Evolutionary conservation across 2,113 vertebrate genomes (phyloP), one percentile per base, ranked within the genome.

Genomic region (Mobula birostris): DNA sequence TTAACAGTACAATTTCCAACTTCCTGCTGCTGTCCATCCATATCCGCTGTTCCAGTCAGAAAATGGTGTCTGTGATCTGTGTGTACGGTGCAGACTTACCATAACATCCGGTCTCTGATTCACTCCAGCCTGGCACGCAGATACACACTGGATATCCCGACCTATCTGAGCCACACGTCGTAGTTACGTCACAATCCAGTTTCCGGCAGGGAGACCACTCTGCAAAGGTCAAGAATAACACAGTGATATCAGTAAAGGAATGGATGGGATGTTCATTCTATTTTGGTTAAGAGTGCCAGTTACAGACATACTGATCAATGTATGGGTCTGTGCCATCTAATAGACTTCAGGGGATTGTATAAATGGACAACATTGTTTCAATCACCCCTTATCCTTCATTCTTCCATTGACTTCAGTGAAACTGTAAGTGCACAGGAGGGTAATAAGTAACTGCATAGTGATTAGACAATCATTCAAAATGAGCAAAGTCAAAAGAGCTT

Each of bases 101-200:
- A 6, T 88, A 61, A n/a, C 94, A 94, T 4, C 56, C 17, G 36
- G 32, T 15, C 11, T 82, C 94, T 11, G 83, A 85, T 27, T 68
- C 83, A 8, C 61, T 85, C 94, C 94, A 94, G 94, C 94, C 94
- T 72, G 63, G 63, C 2, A 56, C 88, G 94, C 94, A 94, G 80
- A 29, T 74, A 94, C 94, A 94, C 36, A 29, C 11, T 7, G 68
- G 66, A 70, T 36, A 29, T 21, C 94, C 83, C 24, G 94, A 72
- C 40, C 94, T 90, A 68, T n/a, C 40, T 15, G 9, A 29, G 15
- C 14, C 29, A 72, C 94, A 94, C 0, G 29, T n/a, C 4, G 94
- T 68, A 56, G 88, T 94, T 29, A 58, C 66, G 12, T 94, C 94
- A 94, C 94, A 94, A 48, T 88, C 29, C 80, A 94, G 11, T 12